Evolutionary conservation across 1,140 invertebrate genomes (phyloP).

Genomic region (Kradibia gibbosae): DNA sequence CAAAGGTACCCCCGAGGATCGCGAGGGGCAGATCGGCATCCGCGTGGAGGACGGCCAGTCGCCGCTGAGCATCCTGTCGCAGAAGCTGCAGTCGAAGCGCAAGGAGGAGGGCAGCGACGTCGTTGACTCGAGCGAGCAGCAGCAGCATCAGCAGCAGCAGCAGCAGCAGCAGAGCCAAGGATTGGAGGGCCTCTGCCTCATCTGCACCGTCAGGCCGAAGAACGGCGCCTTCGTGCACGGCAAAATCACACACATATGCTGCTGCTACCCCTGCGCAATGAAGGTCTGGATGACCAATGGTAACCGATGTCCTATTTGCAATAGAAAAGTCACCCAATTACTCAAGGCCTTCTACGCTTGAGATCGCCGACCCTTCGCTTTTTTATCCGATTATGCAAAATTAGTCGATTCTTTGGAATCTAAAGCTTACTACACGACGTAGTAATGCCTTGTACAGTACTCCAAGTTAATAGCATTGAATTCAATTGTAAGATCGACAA

Average conservation of each 20-base stretch:
- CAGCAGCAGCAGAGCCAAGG: background rate
- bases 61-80: background rate
- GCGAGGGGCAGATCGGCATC: background rate
- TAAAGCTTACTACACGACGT: too few relatives aligned
- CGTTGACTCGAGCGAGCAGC: background rate
- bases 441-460: too few relatives aligned
- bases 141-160: too few relatives aligned
- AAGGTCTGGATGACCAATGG: constrained; percentile 75
- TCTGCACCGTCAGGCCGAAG: constrained; percentile 76
- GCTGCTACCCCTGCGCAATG: constrained; percentile 79
- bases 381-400: too few relatives aligned
- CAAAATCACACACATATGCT: constrained; percentile 77
- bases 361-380: background rate
- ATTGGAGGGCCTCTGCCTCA: constrained; percentile 71
- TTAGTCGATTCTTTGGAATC: too few relatives aligned
- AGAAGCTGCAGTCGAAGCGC: constrained; percentile 7
- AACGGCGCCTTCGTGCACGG: constrained; percentile 79
- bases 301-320: constrained; percentile 79
- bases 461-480: too few relatives aligned
- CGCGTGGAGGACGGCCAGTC: background rate
- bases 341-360: constrained; percentile 71
- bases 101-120: constrained; percentile 8
- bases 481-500: too few relatives aligned
- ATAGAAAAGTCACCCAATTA: constrained; percentile 78
- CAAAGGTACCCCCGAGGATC: constrained; percentile 21